Conservation (phyloP, 2,797 vertebrate genomes). For the Mormyrops boulengeri region DNA sequence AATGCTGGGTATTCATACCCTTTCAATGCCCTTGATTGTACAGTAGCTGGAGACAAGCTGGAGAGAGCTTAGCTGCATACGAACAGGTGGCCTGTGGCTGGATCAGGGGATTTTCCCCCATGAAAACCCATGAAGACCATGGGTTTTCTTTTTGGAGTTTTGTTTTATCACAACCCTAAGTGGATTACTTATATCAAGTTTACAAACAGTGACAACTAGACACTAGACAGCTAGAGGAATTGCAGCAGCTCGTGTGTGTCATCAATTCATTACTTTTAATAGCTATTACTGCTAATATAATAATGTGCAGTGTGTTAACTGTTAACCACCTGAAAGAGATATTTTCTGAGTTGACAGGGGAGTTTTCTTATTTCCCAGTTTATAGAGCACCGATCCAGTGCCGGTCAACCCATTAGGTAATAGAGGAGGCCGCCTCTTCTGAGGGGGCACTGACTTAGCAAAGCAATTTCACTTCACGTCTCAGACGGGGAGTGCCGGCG, state of each 20-base stretch:
- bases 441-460: not conserved
- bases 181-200: not conserved
- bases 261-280: not conserved
- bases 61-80: no score
- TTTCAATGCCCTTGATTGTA: not conserved
- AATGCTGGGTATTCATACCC: not conserved
- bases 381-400: not conserved
- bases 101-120: not conserved
- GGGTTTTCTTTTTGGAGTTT: not conserved
- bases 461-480: not conserved
- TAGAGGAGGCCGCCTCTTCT: not conserved
- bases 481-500: not conserved
- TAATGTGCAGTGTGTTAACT: not conserved
- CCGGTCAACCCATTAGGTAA: not conserved
- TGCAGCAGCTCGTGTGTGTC: not conserved
- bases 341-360: not conserved
- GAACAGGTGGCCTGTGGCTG: not conserved
- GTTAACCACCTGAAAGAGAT: not conserved
- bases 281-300: not conserved
- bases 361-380: not conserved
- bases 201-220: not conserved
- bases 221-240: not conserved
- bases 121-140: not conserved
- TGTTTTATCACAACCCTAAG: not conserved
- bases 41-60: not conserved